Evolutionary conservation across 2,797 vertebrate genomes (phyloP), one percentile per base, ranked within the genome.

Genomic region (Oryzias dopingdopingensis): DNA sequence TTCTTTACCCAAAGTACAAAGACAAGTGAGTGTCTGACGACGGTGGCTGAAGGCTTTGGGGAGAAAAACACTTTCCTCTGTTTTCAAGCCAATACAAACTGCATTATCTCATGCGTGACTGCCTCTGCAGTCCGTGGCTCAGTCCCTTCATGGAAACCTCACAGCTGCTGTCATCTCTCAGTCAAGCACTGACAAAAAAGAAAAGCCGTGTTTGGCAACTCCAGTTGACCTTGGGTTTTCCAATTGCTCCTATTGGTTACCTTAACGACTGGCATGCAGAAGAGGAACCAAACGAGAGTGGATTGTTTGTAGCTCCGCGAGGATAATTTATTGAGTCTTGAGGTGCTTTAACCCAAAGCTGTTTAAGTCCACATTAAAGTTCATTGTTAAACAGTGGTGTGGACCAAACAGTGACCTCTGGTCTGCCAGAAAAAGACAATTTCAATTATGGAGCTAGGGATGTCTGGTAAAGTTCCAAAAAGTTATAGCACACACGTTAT

Each of bases 91-190:
- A 70, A 89, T 88, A 77, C 75, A 86, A 86, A 89, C 47, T 64
- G 62, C 65, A 78, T 90, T 83, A 87, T 79, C 74, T 70, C 76
- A 68, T 73, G 54, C 32, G 69, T 40, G 69, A 53, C 55, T 69
- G 42, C 53, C 41, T 32, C 17, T 62, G 45, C 51, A 29, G 62
- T 63, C 71, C 22, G 1, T 42, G 49, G 60, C 62, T 56, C 48
- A 52, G 1, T 49, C 57, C 44, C 62, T 53, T 69, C 23, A 4
- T 10, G 45, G 79, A 67, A 73, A 84, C 72, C 71, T 59, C 68
- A 72, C 72, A 79, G 80, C 70, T 62, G 49, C 86, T 89, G 87
- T 88, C 85, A 89, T 75, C 77, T 91, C 90, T 82, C 88, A 89
- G 81, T 92, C 89, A 88, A 56, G 46, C 40, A 54, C 70, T 84